Base-by-base conservation (phyloP, 2,797 vertebrate species). In the Buphagus erythrorhynchus region DNA sequence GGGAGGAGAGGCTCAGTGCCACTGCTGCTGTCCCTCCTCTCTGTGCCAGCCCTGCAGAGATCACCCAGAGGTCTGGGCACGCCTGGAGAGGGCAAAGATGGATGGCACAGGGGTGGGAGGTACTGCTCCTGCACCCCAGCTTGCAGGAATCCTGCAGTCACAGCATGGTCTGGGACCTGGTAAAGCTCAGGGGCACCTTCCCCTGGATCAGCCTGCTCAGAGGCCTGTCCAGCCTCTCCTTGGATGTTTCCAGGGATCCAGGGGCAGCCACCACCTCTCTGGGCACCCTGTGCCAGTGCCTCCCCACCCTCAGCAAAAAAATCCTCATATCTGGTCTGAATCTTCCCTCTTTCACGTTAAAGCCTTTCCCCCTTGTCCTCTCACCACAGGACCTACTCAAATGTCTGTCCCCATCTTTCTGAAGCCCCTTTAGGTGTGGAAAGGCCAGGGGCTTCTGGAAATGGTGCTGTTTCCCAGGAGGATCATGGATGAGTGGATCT, bases 341-440 rank as follows among this genome's bases (percentile, higher is more conserved):
- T 24, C 21, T 24, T 2, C 33, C 24, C 31, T 63, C 9, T 13
- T 38, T 38, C 0, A 10, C 1, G 13, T 81, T 11, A 18, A 57
- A 84, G 5, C 25, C 13, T 3, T 11, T 3, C 1, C 7, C 5
- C 4, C 24, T 36, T 7, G 8, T 26, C 22, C 69, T 19, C 1
- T 24, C 0, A 0, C 58, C 3, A 0, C 48, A 21, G 82, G 18
- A 25, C 8, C 11, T 13, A 2, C 43, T 12, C 3, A 43, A 65
- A 73, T 8, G 7, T 4, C 31, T 6, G 2, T 61, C 36, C 33
- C 51, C 28, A 6, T 3, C 57, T 57, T 17, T 8, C 29, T 13
- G 1, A 2, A 46, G 12, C 11, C 51, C n/a, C 51, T 3, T 5
- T 6, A 6, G 46, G 10, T 3, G 16, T 0, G n/a, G 62, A 6